Conservation (phyloP, 2,113 vertebrate genomes). For the Ctenodactylus gundi region DNA sequence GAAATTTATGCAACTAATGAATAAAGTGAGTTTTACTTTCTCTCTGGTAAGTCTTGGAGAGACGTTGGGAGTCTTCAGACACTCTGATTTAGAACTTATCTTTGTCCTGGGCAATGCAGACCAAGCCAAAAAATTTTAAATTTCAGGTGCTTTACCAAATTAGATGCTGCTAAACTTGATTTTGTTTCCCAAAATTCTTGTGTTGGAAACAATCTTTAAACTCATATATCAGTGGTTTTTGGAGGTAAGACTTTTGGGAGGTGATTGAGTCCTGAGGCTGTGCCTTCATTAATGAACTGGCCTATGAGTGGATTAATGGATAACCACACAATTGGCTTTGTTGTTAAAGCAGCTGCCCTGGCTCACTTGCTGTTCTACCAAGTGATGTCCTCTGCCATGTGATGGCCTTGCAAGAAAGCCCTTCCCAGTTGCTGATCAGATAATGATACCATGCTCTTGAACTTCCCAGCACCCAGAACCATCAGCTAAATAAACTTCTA, state of each 20-base stretch:
- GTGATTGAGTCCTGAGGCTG: neutral
- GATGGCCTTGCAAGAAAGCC: neutral
- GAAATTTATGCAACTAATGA: neutral
- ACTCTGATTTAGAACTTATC: slow-evolving; percentile 16
- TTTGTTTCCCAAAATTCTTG: neutral
- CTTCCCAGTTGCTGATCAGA: neutral
- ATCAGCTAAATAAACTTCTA: neutral
- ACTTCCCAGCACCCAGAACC: neutral
- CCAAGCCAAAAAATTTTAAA: neutral
- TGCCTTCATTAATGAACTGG: neutral
- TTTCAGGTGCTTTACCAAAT: slow-evolving; percentile 1
- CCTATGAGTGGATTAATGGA: neutral
- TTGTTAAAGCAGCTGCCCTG: neutral
- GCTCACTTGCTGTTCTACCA: neutral
- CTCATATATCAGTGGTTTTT: neutral
- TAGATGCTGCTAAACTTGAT: neutral
- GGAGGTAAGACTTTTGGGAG: neutral
- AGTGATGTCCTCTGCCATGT: neutral
- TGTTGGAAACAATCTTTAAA: neutral
- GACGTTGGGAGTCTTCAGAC: neutral
- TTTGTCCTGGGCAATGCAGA: neutral
- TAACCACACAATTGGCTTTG: neutral
- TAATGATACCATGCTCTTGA: neutral
- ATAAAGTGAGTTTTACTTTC: slow-evolving; percentile 27
- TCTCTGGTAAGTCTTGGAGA: neutral